These are phyloP conservation scores for Tychaedon coryphoeus DNA, from an alignment of 2,113 vertebrate species.

Conservation along the genomic window DNA sequence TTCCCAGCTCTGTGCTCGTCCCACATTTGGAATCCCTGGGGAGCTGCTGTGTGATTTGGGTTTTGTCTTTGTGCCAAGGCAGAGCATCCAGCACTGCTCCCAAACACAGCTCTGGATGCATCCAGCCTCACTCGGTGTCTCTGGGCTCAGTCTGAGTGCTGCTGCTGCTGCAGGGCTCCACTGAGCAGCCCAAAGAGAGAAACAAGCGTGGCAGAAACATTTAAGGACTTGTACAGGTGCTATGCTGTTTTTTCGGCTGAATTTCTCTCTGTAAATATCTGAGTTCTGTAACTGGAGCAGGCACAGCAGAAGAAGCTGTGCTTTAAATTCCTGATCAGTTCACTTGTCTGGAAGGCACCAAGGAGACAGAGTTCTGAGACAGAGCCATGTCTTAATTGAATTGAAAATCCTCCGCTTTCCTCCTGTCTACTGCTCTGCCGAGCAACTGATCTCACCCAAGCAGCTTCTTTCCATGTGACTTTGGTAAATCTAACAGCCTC, in stretches of 20 bases:
- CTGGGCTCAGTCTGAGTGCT: background rate
- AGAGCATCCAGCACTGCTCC: background rate
- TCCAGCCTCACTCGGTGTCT: background rate
- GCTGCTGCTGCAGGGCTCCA: background rate
- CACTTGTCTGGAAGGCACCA: background rate
- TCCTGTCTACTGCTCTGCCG: background rate
- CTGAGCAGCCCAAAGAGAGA: background rate
- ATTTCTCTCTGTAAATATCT: background rate
- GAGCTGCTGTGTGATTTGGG: background rate
- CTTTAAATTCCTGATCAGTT: background rate
- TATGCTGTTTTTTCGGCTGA: background rate
- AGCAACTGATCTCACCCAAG: background rate
- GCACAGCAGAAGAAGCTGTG: background rate
- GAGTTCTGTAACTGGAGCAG: background rate
- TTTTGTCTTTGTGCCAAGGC: background rate
- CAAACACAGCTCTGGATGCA: background rate
- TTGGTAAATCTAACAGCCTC: background rate
- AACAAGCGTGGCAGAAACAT: background rate
- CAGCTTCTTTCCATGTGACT: background rate
- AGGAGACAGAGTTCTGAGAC: background rate
- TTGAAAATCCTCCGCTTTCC: background rate
- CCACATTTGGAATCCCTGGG: background rate
- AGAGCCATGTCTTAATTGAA: conserved; percentile 13
- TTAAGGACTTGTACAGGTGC: background rate
- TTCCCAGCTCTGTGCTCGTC: background rate